These are phyloP conservation scores for Ichneumoninae sp. DNA, from an alignment of 2,888 invertebrate genomes.

Conservation along the genomic window DNA sequence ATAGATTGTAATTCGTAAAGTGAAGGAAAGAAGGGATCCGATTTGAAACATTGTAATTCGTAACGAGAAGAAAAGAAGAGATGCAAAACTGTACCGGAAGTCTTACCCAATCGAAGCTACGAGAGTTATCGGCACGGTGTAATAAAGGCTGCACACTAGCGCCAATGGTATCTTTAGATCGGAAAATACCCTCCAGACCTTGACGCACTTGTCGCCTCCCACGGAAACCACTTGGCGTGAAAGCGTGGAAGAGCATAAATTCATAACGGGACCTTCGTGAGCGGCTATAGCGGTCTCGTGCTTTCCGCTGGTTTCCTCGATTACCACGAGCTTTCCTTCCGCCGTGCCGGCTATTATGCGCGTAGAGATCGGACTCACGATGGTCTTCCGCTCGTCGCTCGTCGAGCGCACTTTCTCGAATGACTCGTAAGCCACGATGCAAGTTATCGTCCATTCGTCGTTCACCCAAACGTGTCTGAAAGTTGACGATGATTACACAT, in stretches of 20 bases:
- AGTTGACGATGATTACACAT: not conserved
- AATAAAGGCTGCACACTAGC: constrained; percentile 69
- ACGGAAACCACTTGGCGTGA: constrained; percentile 69
- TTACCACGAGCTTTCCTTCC: constrained; percentile 69
- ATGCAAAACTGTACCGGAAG: not conserved
- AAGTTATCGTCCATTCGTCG: constrained; percentile 69
- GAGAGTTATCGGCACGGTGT: constrained; percentile 68
- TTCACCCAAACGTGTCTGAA: constrained; percentile 72
- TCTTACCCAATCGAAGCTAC: constrained; percentile 70
- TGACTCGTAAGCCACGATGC: constrained; percentile 70
- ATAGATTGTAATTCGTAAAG: not conserved
- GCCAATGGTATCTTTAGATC: constrained; percentile 69
- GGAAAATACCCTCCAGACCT: constrained; percentile 74
- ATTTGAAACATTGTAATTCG: no score
- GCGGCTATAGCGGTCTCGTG: constrained; percentile 65
- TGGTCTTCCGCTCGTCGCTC: constrained; percentile 16
- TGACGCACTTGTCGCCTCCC: constrained; percentile 72
- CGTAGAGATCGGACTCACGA: constrained; percentile 66
- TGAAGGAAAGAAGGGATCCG: not conserved
- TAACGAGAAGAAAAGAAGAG: no score
- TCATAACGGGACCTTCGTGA: constrained; percentile 69
- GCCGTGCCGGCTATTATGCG: constrained; percentile 72
- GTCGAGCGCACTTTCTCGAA: constrained; percentile 55
- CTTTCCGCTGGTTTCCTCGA: constrained; percentile 71
- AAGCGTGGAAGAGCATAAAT: constrained; percentile 64